phyloP scores from a whole-genome alignment of 2,888 invertebrate species.

The Pimpla rufipes region DNA sequence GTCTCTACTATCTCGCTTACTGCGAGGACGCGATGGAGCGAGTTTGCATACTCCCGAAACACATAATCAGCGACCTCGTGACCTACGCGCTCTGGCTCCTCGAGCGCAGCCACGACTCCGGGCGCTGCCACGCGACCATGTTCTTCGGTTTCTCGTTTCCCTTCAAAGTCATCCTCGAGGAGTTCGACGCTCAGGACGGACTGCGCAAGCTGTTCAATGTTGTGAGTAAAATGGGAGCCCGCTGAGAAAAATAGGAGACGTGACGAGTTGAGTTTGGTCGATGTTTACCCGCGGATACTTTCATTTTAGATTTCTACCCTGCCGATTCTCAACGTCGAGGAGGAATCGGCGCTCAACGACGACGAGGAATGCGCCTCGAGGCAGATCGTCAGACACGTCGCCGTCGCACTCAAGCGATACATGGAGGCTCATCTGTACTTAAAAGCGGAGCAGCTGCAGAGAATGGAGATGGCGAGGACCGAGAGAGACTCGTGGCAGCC shows the following conservation, averaged over 20 bases:
- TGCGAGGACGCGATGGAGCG: constrained; percentile 99
- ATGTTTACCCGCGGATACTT: constrained; percentile 15
- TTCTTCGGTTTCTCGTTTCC: constrained; percentile 98
- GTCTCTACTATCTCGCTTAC: constrained; percentile 98
- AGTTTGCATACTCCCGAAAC: constrained; percentile 94
- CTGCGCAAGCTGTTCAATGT: constrained; percentile 97
- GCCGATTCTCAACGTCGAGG: constrained; percentile 92
- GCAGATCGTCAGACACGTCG: constrained; percentile 96
- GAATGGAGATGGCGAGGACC: constrained; percentile 86
- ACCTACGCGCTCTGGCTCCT: constrained; percentile 97
- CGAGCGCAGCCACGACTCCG: constrained; percentile 98
- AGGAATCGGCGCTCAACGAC: constrained; percentile 88
- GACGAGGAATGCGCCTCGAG: constrained; percentile 96
- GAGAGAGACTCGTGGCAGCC: constrained; percentile 83
- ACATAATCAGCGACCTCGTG: constrained; percentile 92
- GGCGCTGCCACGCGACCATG: constrained; percentile 99
- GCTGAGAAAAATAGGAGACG: background rate
- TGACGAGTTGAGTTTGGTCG: background rate
- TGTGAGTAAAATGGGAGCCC: constrained; percentile 86
- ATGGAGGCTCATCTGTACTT: constrained; percentile 95
- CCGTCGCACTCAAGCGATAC: constrained; percentile 95
- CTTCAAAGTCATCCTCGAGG: constrained; percentile 96
- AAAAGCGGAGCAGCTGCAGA: constrained; percentile 90
- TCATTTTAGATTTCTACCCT: constrained; percentile 91
- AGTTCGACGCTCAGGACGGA: constrained; percentile 98